phyloP scores from a whole-genome alignment of 2,888 invertebrate species.

The Lissonota sp. region DNA sequence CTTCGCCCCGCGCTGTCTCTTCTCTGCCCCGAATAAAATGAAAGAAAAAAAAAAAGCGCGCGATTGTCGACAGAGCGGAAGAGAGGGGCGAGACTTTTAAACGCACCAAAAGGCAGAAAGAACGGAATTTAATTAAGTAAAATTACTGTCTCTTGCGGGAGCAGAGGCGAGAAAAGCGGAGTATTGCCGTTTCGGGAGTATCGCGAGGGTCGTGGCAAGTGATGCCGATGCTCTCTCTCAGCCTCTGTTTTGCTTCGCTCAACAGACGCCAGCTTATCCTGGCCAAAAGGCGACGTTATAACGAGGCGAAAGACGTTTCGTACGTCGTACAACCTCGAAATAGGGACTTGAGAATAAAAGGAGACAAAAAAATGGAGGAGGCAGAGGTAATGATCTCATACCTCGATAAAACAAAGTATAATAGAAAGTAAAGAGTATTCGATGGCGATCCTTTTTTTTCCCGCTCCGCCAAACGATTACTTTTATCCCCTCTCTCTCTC shows the following conservation, averaged over 20 bases:
- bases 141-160: conserved; percentile 70
- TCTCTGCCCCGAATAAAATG: background rate
- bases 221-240: conserved; percentile 26
- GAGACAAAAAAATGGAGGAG: conserved; percentile 28
- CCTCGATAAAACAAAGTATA: conserved; percentile 80
- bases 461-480: conserved; percentile 28
- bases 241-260: conserved; percentile 18
- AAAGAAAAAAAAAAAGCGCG: conserved; percentile 6
- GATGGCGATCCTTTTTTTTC: background rate
- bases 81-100: conserved; percentile 4
- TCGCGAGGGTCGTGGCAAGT: conserved; percentile 30
- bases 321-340: conserved; percentile 26
- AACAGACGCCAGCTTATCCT: conserved; percentile 18
- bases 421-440: conserved; percentile 75
- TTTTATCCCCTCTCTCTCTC: conserved; percentile 50
- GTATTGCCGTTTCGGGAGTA: conserved; percentile 33
- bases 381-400: conserved; percentile 79
- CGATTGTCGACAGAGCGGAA: conserved; percentile 14
- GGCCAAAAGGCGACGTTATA: conserved; percentile 69
- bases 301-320: conserved; percentile 72
- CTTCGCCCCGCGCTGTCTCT: background rate
- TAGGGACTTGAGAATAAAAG: conserved; percentile 40
- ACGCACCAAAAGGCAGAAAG: conserved; percentile 77
- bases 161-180: conserved; percentile 66
- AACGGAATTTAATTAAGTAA: conserved; percentile 84